Percentiles rank a stretch among this genome's conserved stretches.
phyloP scores from a whole-genome alignment of 2,888 invertebrate species.

The Operophtera brumata region DNA sequence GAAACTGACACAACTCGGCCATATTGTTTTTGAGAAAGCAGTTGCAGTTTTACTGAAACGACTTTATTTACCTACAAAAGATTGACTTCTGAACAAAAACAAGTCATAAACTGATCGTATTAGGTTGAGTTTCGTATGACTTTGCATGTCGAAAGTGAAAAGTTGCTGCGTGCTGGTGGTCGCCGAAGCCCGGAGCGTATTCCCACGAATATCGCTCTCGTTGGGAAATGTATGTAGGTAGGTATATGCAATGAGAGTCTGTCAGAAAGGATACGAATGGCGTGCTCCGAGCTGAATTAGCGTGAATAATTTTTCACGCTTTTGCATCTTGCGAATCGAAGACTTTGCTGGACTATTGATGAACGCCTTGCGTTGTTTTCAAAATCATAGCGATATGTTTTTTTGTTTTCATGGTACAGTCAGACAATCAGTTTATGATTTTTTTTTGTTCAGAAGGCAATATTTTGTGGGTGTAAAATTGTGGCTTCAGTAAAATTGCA shows the following conservation, averaged over 20 bases:
- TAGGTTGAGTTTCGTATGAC: slow-evolving; percentile 46
- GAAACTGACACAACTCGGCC: slow-evolving; percentile 45
- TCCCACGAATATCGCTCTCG: slow-evolving; percentile 75
- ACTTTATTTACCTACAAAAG: slow-evolving; percentile 65
- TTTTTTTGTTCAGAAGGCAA: slow-evolving; percentile 25
- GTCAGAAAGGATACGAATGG: slow-evolving; percentile 76
- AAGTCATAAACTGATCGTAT: slow-evolving; percentile 26
- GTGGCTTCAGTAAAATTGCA: slow-evolving; percentile 70
- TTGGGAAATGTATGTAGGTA: slow-evolving; percentile 75
- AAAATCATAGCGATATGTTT: not conserved
- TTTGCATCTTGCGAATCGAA: slow-evolving; percentile 24
- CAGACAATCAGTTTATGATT: slow-evolving; percentile 20
- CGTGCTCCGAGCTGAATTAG: slow-evolving; percentile 71
- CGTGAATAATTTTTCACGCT: slow-evolving; percentile 75
- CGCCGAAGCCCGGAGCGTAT: slow-evolving; percentile 63
- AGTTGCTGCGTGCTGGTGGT: slow-evolving; percentile 75
- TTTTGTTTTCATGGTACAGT: too few relatives aligned
- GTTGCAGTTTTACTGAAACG: slow-evolving; percentile 68
- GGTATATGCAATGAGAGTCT: slow-evolving; percentile 76
- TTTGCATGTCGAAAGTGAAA: slow-evolving; percentile 68
- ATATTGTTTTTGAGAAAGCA: slow-evolving; percentile 66
- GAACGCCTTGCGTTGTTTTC: not conserved
- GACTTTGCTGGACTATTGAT: slow-evolving; percentile 13
- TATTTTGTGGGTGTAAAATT: slow-evolving; percentile 62
- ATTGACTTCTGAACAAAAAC: slow-evolving; percentile 26